Percentiles rank a stretch among this genome's conserved stretches.
These are phyloP conservation scores for Diaprepes abbreviatus DNA, from an alignment of 2,888 invertebrate species.

Conservation along the genomic window DNA sequence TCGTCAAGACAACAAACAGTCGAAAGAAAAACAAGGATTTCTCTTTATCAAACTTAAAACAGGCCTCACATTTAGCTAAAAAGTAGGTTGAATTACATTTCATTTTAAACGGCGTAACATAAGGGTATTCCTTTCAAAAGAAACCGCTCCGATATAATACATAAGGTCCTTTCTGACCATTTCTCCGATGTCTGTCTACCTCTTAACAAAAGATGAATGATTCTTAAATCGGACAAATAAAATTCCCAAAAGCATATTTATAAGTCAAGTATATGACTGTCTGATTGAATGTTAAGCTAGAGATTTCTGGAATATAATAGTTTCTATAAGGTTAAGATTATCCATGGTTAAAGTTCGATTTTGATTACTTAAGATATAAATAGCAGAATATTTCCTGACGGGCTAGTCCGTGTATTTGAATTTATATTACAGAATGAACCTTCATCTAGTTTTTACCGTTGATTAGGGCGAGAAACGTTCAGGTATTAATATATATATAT, in stretches of 20 bases:
- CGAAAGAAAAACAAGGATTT: too few relatives aligned
- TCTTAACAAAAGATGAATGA: constrained; percentile 1
- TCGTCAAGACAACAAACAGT: too few relatives aligned
- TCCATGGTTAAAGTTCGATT: constrained; percentile 2
- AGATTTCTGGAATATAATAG: constrained; percentile 4
- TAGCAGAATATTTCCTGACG: too few relatives aligned
- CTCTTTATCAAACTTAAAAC: too few relatives aligned
- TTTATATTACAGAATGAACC: too few relatives aligned
- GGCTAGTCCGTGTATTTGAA: too few relatives aligned
- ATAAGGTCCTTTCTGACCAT: constrained; percentile 8
- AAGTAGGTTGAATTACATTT: too few relatives aligned
- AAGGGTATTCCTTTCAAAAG: constrained; percentile 8
- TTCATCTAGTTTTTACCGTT: too few relatives aligned
- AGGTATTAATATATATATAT: too few relatives aligned
- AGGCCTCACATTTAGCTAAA: too few relatives aligned
- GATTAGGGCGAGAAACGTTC: too few relatives aligned
- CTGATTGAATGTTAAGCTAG: neutral
- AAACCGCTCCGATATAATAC: constrained; percentile 7
- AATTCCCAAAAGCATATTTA: neutral
- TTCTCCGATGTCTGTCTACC: constrained; percentile 1
- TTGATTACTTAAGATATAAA: too few relatives aligned
- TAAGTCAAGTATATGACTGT: constrained; percentile 1
- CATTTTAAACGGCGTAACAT: neutral
- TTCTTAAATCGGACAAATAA: neutral
- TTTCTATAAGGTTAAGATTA: neutral